Evolutionary conservation across 2,797 vertebrate genomes (phyloP).

Genomic region (Scleropages formosus): DNA sequence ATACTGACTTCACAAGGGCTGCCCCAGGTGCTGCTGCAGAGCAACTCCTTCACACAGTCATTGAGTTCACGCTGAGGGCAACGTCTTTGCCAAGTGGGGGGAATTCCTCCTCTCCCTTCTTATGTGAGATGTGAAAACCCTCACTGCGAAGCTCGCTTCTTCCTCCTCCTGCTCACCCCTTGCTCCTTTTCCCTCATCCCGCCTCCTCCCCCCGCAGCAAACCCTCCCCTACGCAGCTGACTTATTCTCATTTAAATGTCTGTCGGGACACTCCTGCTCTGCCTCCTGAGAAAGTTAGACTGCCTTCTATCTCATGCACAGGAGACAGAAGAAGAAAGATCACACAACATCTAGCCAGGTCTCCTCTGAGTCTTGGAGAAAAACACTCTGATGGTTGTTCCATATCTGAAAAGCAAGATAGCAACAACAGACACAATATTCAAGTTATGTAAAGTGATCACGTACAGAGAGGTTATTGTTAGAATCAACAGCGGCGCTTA

Average conservation of each 20-base stretch:
- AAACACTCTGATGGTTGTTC: too few relatives aligned
- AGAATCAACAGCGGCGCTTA: background rate
- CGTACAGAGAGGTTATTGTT: background rate
- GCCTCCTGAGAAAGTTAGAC: conserved; percentile 44
- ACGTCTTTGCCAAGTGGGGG: background rate
- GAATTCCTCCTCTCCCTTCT: conserved; percentile 16
- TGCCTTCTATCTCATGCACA: conserved; percentile 34
- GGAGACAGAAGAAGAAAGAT: background rate
- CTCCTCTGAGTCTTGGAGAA: background rate
- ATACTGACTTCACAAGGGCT: background rate
- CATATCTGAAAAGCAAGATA: background rate
- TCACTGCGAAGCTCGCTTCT: conserved; percentile 14
- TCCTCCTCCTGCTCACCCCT: background rate
- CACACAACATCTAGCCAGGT: background rate
- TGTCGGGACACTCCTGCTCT: conserved; percentile 43
- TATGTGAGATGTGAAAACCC: conserved; percentile 13
- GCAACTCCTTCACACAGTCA: conserved; percentile 1
- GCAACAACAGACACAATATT: background rate
- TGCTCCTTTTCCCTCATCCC: background rate
- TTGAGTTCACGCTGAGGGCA: conserved; percentile 18
- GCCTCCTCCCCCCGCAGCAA: conserved; percentile 14
- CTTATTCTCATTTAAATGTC: conserved; percentile 74
- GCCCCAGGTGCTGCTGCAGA: background rate
- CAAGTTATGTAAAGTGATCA: background rate
- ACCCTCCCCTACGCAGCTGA: conserved; percentile 65